A percentile compares a stretch with the other conserved stretches of the same genome.
Conservation (phyloP, 2,797 vertebrate species). For the Ambastaia sidthimunki region DNA sequence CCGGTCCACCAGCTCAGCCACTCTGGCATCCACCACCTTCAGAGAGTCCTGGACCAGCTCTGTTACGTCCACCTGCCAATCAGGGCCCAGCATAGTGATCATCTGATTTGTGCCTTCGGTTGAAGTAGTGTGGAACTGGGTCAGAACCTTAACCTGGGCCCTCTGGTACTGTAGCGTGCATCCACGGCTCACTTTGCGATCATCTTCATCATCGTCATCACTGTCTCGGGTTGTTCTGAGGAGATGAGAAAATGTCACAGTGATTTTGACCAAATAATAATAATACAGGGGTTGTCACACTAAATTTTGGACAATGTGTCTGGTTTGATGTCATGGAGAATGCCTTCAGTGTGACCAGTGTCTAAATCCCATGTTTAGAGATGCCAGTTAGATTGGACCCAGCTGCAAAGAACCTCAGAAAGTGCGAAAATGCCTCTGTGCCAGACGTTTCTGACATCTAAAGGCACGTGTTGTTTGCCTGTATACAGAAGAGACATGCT, state of each 20-base stretch:
- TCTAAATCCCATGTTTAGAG: no score
- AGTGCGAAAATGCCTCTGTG: no score
- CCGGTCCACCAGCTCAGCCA: constrained; percentile 91
- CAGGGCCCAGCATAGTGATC: constrained; percentile 96
- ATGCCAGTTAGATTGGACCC: background rate
- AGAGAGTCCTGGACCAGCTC: constrained; percentile 95
- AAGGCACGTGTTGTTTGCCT: no score
- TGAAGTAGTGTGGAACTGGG: constrained; percentile 96
- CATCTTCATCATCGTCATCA: constrained; percentile 90
- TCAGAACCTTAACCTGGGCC: constrained; percentile 90
- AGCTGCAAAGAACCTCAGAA: no score
- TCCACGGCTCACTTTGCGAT: constrained; percentile 85
- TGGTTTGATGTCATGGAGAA: no score
- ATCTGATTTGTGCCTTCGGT: constrained; percentile 92
- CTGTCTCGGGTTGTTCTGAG: constrained; percentile 85
- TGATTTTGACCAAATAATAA: background rate
- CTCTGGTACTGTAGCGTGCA: constrained; percentile 97
- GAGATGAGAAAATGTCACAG: background rate
- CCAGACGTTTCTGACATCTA: no score
- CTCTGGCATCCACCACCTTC: constrained; percentile 86
- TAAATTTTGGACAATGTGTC: no score
- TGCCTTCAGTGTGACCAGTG: no score
- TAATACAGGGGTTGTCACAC: background rate
- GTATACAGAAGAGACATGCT: background rate
- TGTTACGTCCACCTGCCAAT: constrained; percentile 98